Base-by-base conservation (phyloP, 2,797 vertebrate genomes). In the Eleutherodactylus coqui region DNA sequence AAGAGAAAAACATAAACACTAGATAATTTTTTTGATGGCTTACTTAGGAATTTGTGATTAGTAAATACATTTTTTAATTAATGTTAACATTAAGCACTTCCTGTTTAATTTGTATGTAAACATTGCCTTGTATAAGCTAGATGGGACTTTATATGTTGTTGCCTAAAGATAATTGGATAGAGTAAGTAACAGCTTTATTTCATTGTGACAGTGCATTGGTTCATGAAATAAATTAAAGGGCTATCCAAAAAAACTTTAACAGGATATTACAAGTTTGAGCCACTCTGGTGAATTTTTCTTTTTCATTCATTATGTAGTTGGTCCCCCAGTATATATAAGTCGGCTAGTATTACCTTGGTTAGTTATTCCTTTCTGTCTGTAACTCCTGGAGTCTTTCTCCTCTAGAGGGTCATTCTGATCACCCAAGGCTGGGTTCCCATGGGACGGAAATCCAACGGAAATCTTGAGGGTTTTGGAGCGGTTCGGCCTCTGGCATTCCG, bases 21-120 rank as follows among this genome's bases (percentile, higher is more conserved):
- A 95, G 95, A 96, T 96, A 93, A 94, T 95, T 95, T 96, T 96
- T 96, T 97, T 96, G 97, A 96, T 96, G 94, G 96, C 97, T 98
- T 95, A 95, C 95, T 92, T 94, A 96, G 94, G 93, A 95, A 94
- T 94, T 91, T 92, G 93, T 91, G 91, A 90, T 78, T 89, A 88
- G 87, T 89, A 92, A 88, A 85, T 58, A 85, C 88, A 90, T 90
- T 92, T 92, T 93, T 95, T 95, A 97, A 96, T 97, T 96, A 97
- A 96, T 96, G 94, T 93, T 97, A 96, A 96, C 97, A 96, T 96
- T 72, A 89, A 89, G 89, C 91, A 92, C 95, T 97, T 97, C 95
- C 95, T 96, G 94, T 97, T 97, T 96, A 96, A 96, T 92, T 94
- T 94, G 90, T 92, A 93, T 90, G 92, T 89, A 89, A 92, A 91